Conservation (phyloP, 2,888 invertebrate genomes). For the Drosophila prolongata region DNA sequence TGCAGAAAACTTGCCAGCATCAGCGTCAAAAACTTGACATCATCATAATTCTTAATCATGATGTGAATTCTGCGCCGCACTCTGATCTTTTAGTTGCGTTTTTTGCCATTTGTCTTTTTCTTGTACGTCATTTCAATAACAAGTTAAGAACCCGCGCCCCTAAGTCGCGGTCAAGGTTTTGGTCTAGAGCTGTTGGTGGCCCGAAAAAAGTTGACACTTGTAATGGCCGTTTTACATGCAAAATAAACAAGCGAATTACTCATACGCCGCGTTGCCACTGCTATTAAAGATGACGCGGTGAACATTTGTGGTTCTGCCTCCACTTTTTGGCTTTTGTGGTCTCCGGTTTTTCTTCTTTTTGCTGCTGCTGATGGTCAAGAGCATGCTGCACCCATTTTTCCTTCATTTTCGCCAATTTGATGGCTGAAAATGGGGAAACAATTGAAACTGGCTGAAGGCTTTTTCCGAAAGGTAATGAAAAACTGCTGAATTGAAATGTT, state of each 20-base stretch:
- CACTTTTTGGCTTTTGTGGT: not conserved
- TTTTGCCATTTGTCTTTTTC: constrained; percentile 2
- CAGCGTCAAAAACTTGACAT: constrained; percentile 33
- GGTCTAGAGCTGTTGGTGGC: constrained; percentile 11
- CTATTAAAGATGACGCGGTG: constrained; percentile 20
- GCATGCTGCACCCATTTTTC: constrained; percentile 12
- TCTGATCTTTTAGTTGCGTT: constrained; percentile 29
- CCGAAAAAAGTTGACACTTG: constrained; percentile 33
- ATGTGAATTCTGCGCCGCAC: constrained; percentile 31
- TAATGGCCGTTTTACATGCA: constrained; percentile 47
- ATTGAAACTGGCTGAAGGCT: constrained; percentile 55
- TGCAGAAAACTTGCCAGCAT: constrained; percentile 39
- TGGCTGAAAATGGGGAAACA: constrained; percentile 68
- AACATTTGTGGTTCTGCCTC: not conserved
- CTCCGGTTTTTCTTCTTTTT: constrained; percentile 6
- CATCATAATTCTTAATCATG: constrained; percentile 50
- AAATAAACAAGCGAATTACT: constrained; percentile 42
- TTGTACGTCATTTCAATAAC: constrained; percentile 50
- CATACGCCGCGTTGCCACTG: constrained; percentile 57
- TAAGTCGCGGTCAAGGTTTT: constrained; percentile 42
- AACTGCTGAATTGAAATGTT: constrained; percentile 28
- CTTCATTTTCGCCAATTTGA: constrained; percentile 20
- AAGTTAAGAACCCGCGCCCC: constrained; percentile 39
- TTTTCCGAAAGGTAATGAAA: constrained; percentile 34
- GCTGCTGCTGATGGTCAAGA: constrained; percentile 42